phyloP scores from a whole-genome alignment of 2,113 vertebrate species.

The Sebastes fasciatus region DNA sequence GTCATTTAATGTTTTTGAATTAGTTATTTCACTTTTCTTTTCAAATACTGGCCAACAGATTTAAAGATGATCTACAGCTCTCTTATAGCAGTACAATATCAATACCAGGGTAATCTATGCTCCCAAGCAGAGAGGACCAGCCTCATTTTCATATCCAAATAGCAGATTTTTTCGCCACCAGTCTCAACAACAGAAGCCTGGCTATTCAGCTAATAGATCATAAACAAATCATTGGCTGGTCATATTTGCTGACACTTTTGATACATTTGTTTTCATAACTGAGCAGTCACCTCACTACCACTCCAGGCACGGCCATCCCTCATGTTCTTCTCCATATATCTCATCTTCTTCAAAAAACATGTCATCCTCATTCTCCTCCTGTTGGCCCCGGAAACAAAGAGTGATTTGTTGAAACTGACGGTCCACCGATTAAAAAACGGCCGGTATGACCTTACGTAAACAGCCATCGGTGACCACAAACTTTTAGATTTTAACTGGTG shows the following conservation, averaged over 20 bases:
- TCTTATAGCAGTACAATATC: not conserved
- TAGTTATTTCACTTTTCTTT: not conserved
- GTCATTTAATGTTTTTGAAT: not conserved
- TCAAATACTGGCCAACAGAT: not conserved
- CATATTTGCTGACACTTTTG: slow-evolving; percentile 21
- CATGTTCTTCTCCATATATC: slow-evolving; percentile 81
- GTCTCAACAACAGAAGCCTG: slow-evolving; percentile 5
- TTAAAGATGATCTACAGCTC: not conserved
- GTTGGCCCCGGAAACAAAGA: slow-evolving; percentile 78
- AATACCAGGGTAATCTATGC: not conserved
- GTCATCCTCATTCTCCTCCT: slow-evolving; percentile 80
- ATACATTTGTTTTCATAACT: slow-evolving; percentile 50
- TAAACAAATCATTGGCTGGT: not conserved
- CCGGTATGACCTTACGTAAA: slow-evolving; percentile 45
- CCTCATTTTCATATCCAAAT: not conserved
- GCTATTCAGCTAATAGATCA: not conserved
- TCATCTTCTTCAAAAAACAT: slow-evolving; percentile 83
- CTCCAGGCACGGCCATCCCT: slow-evolving; percentile 81
- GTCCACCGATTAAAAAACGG: slow-evolving; percentile 40
- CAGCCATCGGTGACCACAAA: slow-evolving; percentile 18
- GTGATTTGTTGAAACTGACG: slow-evolving; percentile 65
- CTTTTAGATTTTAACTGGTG: slow-evolving; percentile 19
- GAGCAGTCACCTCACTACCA: slow-evolving; percentile 82
- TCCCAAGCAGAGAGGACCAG: not conserved
- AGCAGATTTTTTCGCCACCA: not conserved